These are phyloP conservation scores for Rhaphigaster nebulosa DNA, from an alignment of 2,888 invertebrate genomes.

Conservation along the genomic window DNA sequence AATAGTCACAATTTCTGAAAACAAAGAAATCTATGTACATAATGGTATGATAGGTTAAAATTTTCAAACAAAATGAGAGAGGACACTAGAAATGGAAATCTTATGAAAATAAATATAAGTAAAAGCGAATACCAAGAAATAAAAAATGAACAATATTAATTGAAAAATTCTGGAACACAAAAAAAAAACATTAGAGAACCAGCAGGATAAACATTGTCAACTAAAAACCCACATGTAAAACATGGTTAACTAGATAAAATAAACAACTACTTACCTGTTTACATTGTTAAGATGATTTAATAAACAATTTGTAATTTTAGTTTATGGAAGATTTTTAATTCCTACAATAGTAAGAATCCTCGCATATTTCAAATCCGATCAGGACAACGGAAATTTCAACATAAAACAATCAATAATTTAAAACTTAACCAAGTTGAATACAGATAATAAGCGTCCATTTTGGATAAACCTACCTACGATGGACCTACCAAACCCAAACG, in stretches of 20 bases:
- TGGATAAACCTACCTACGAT: slow-evolving; percentile 29
- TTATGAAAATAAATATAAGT: background rate
- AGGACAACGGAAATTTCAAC: background rate
- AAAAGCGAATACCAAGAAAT: background rate
- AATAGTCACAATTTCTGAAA: background rate
- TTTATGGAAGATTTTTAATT: background rate
- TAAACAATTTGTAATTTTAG: background rate
- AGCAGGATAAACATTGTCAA: background rate
- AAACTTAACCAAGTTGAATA: slow-evolving; percentile 47
- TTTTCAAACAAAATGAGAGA: background rate
- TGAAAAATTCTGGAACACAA: background rate
- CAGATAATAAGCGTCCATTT: slow-evolving; percentile 59
- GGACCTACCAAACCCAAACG: slow-evolving; percentile 50
- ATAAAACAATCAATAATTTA: slow-evolving; percentile 50
- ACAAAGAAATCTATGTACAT: background rate
- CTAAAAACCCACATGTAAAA: background rate
- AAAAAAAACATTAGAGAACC: background rate
- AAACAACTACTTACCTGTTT: slow-evolving; percentile 42
- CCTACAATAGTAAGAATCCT: background rate
- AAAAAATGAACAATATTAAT: background rate
- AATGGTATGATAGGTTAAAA: background rate
- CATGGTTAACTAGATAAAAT: slow-evolving; percentile 37
- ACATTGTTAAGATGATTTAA: slow-evolving; percentile 23
- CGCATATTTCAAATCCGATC: background rate
- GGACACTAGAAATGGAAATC: background rate